Evolutionary conservation across 1,140 invertebrate genomes (phyloP).

Genomic region (Proales similis): DNA sequence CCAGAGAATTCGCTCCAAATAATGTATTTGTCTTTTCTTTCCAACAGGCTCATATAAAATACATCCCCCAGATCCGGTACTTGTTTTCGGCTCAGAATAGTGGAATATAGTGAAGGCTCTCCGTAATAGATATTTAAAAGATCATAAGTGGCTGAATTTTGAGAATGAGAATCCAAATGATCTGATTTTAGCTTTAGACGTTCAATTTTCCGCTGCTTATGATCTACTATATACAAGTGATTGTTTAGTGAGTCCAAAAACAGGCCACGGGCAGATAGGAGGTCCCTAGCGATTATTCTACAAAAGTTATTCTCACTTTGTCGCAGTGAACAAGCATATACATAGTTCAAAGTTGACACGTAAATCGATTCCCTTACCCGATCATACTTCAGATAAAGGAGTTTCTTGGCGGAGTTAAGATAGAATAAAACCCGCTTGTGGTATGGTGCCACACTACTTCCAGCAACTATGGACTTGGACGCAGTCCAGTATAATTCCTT

Average conservation of each 20-base stretch:
- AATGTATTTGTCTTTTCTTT: constrained; percentile 4
- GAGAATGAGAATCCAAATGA: constrained; percentile 1
- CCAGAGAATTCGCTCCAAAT: constrained; percentile 37
- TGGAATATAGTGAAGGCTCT: neutral
- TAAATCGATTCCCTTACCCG: constrained; percentile 7
- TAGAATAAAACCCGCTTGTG: constrained; percentile 6
- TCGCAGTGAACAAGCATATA: constrained; percentile 13
- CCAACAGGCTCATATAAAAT: constrained; percentile 4
- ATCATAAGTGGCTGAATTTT: neutral
- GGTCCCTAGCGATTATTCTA: constrained; percentile 19
- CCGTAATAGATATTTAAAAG: neutral
- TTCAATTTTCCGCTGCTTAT: constrained; percentile 12
- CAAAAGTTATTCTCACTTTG: neutral
- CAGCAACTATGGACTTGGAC: constrained; percentile 11
- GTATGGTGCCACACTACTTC: neutral
- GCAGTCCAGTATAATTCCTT: constrained; percentile 35
- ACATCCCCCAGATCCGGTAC: constrained; percentile 12
- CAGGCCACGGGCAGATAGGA: constrained; percentile 27
- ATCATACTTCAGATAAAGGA: constrained; percentile 21
- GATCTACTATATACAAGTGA: constrained; percentile 17
- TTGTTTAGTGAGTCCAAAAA: constrained; percentile 7
- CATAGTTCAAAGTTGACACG: constrained; percentile 18
- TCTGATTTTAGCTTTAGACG: neutral
- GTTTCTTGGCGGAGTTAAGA: constrained; percentile 22
- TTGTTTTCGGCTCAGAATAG: constrained; percentile 3